A percentile compares a stretch with the other conserved stretches of the same genome.
Conservation (phyloP, 2,888 invertebrate genomes). For the Altica lythri region DNA sequence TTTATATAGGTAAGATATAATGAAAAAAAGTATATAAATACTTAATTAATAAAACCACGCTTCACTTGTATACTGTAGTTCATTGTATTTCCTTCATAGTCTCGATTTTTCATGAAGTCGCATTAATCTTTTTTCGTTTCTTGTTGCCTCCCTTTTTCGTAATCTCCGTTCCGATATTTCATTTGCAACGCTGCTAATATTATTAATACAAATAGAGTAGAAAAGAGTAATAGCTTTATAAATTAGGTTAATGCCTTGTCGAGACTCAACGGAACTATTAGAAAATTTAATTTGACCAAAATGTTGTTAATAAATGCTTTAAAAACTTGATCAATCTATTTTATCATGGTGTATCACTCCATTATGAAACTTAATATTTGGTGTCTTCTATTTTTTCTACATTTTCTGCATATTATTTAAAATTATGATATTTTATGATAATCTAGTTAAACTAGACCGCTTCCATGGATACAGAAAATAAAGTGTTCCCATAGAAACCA, state of each 20-base stretch:
- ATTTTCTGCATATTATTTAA: too few species aligned
- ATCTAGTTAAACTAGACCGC: too few species aligned
- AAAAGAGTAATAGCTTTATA: slow-evolving; percentile 5
- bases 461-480: too few species aligned
- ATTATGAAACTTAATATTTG: too few species aligned
- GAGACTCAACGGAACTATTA: slow-evolving; percentile 4
- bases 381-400: too few species aligned
- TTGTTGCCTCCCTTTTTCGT: slow-evolving; percentile 1
- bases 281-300: slow-evolving; percentile 11
- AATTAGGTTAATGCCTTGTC: slow-evolving; percentile 11
- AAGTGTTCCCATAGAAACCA: too few species aligned
- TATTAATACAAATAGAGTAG: slow-evolving; percentile 10
- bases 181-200: slow-evolving; percentile 11
- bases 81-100: neutral
- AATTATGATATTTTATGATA: too few species aligned
- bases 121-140: slow-evolving; percentile 5
- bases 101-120: neutral
- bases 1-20: too few species aligned
- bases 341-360: too few species aligned
- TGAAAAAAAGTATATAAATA: neutral
- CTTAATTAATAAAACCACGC: too few species aligned
- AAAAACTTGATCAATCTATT: too few species aligned
- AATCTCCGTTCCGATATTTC: slow-evolving; percentile 19
- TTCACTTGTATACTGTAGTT: too few species aligned
- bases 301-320: slow-evolving; percentile 4